Percentiles rank a stretch among this genome's conserved stretches.
phyloP scores from a whole-genome alignment of 2,797 vertebrate species.

The Amphiprion clarkii region DNA sequence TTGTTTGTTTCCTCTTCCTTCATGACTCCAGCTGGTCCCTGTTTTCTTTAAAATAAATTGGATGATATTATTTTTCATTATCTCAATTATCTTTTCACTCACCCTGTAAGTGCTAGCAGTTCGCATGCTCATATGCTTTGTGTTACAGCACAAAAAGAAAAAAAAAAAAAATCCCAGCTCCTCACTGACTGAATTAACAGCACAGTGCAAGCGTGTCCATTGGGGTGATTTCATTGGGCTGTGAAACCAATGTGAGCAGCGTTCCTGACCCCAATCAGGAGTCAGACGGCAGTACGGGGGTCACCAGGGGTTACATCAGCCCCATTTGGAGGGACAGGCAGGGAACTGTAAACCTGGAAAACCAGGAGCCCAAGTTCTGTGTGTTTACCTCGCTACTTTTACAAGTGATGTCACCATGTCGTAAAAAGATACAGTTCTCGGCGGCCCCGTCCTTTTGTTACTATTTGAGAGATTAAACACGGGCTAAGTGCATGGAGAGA shows the following conservation, averaged over 20 bases:
- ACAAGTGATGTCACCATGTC: conserved; percentile 83
- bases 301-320: conserved; percentile 59
- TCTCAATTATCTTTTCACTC: conserved; percentile 64
- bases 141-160: conserved; percentile 45
- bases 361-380: conserved; percentile 72
- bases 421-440: conserved; percentile 83
- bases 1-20: conserved; percentile 48
- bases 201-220: conserved; percentile 54
- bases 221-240: conserved; percentile 71
- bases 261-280: conserved; percentile 73
- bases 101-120: conserved; percentile 55
- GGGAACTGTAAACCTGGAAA: conserved; percentile 77
- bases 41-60: conserved; percentile 57
- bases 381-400: conserved; percentile 78
- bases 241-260: conserved; percentile 76
- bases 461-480: conserved; percentile 80
- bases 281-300: conserved; percentile 63
- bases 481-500: conserved; percentile 59
- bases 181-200: conserved; percentile 63
- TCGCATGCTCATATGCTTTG: conserved; percentile 59
- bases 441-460: conserved; percentile 76
- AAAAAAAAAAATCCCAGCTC: conserved; percentile 29
- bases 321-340: conserved; percentile 64
- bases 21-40: conserved; percentile 53
- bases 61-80: conserved; percentile 66